Percentiles rank a stretch among this genome's conserved stretches.
Evolutionary conservation across 1,140 invertebrate species (phyloP).

Genomic region (Lordiphosa collinella): DNA sequence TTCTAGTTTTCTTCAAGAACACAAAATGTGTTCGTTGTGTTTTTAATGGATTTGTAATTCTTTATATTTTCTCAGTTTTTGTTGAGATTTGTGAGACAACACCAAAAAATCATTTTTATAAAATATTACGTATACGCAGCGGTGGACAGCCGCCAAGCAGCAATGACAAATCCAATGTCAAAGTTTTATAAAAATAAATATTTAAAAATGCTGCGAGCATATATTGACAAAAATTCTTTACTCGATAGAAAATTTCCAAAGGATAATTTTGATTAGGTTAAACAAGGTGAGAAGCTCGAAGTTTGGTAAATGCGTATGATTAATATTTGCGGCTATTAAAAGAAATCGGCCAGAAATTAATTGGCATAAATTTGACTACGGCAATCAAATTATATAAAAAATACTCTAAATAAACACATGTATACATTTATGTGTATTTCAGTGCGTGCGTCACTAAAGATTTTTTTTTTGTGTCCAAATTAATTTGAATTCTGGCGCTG

Average conservation of each 20-base stretch:
- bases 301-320: constrained; percentile 21
- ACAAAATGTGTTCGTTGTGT: constrained; percentile 4
- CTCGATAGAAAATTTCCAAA: neutral
- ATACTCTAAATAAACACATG: constrained; percentile 32
- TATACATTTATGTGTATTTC: constrained; percentile 24
- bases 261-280: neutral
- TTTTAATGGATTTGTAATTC: constrained; percentile 26
- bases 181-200: constrained; percentile 78
- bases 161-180: constrained; percentile 79
- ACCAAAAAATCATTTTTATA: constrained; percentile 24
- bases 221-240: constrained; percentile 10
- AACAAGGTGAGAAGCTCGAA: neutral
- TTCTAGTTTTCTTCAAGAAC: constrained; percentile 10
- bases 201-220: constrained; percentile 39
- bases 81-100: neutral
- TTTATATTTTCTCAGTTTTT: constrained; percentile 5
- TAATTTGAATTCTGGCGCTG: constrained; percentile 14
- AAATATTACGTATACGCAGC: constrained; percentile 71
- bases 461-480: constrained; percentile 30
- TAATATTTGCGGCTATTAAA: constrained; percentile 43
- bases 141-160: constrained; percentile 37
- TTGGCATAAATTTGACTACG: constrained; percentile 56
- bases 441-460: constrained; percentile 54
- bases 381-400: constrained; percentile 43
- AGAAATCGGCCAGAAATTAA: constrained; percentile 49